Evolutionary conservation across 2,113 vertebrate species (phyloP).

Genomic region (Australoheros scitulus): DNA sequence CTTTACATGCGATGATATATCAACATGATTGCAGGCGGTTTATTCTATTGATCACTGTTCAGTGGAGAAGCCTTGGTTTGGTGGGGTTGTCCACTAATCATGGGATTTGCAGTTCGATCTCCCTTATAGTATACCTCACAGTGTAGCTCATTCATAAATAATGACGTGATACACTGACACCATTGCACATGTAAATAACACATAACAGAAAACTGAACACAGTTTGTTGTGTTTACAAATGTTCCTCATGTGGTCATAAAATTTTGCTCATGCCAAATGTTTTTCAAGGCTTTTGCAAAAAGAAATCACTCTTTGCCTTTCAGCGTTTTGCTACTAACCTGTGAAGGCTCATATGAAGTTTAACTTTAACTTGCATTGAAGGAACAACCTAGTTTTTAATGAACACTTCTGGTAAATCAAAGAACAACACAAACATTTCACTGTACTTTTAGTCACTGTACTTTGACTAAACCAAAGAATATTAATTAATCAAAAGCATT

Average conservation of each 20-base stretch:
- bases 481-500: slow-evolving; percentile 27
- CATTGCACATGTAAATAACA: too few relatives aligned
- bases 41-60: not conserved
- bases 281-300: not conserved
- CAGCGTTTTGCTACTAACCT: not conserved
- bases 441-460: not conserved
- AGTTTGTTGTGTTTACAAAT: not conserved
- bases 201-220: not conserved
- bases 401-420: slow-evolving; percentile 43
- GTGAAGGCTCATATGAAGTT: slow-evolving; percentile 2
- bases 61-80: too few relatives aligned
- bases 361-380: slow-evolving; percentile 18
- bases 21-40: not conserved
- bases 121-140: not conserved
- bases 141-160: too few relatives aligned
- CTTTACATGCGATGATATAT: not conserved
- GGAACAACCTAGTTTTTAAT: slow-evolving; percentile 31
- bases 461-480: slow-evolving; percentile 23
- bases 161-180: too few relatives aligned
- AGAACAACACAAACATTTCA: not conserved
- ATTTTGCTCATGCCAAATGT: not conserved
- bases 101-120: not conserved
- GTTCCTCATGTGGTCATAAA: not conserved
- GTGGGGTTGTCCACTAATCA: too few relatives aligned
- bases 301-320: not conserved